These are phyloP conservation scores for Sebastes minor DNA, from an alignment of 2,797 vertebrate genomes.

Conservation along the genomic window DNA sequence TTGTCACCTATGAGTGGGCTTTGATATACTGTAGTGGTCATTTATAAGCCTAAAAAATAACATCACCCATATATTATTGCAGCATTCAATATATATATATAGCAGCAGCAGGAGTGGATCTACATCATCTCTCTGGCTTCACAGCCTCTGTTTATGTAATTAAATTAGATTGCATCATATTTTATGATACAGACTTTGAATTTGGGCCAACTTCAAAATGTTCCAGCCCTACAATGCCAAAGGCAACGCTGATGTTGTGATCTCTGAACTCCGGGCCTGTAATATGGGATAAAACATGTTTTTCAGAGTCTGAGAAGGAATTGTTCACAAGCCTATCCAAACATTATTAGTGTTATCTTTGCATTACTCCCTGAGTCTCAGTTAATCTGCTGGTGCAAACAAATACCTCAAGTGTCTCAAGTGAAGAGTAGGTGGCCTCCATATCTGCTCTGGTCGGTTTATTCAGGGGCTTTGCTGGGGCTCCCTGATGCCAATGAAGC, in stretches of 20 bases:
- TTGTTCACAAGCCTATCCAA: slow-evolving; percentile 30
- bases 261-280: background rate
- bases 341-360: slow-evolving; percentile 33
- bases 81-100: background rate
- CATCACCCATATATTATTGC: background rate
- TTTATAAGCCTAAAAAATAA: background rate
- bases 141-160: background rate
- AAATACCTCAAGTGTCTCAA: slow-evolving; percentile 10
- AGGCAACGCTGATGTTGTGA: background rate
- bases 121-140: background rate
- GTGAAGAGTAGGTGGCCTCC: slow-evolving; percentile 8
- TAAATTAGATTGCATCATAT: background rate
- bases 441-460: slow-evolving; percentile 23
- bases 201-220: background rate
- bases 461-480: slow-evolving; percentile 15
- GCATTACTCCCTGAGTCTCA: slow-evolving; percentile 4
- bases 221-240: background rate
- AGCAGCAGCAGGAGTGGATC: background rate
- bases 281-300: slow-evolving; percentile 5
- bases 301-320: slow-evolving; percentile 25
- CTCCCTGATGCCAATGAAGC: slow-evolving; percentile 22
- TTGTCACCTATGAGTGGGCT: slow-evolving; percentile 21
- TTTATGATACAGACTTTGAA: background rate
- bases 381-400: slow-evolving; percentile 31
- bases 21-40: slow-evolving; percentile 28